phyloP scores from a whole-genome alignment of 2,797 vertebrate species.

The Sphaeramia orbicularis region DNA sequence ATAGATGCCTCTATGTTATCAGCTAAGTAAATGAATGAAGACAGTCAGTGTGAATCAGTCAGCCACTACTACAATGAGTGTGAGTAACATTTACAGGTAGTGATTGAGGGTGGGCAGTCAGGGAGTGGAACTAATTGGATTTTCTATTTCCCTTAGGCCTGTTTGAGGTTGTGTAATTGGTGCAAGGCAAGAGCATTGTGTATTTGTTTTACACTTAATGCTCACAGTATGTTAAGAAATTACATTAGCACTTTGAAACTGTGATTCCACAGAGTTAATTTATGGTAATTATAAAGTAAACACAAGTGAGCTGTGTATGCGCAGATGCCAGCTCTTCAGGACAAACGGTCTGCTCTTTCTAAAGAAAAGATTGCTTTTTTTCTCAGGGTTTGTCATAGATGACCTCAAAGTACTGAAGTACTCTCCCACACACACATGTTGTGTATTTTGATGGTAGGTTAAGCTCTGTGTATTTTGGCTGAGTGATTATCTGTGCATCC shows the following conservation, averaged over 20 bases:
- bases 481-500: slow-evolving; percentile 55
- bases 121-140: slow-evolving; percentile 74
- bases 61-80: slow-evolving; percentile 20
- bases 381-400: slow-evolving; percentile 33
- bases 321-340: slow-evolving; percentile 17
- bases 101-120: slow-evolving; percentile 48
- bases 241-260: slow-evolving; percentile 12
- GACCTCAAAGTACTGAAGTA: slow-evolving; percentile 37
- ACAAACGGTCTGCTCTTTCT: background rate
- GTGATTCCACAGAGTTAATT: slow-evolving; percentile 40
- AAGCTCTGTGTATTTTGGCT: slow-evolving; percentile 64
- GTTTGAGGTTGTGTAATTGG: slow-evolving; percentile 66
- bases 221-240: slow-evolving; percentile 19
- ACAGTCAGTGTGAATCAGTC: slow-evolving; percentile 14
- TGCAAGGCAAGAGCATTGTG: slow-evolving; percentile 39
- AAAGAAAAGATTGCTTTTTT: background rate
- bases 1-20: slow-evolving; percentile 1
- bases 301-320: slow-evolving; percentile 24
- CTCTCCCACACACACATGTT: slow-evolving; percentile 20
- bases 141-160: slow-evolving; percentile 59
- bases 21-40: slow-evolving; percentile 13
- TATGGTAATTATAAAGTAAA: slow-evolving; percentile 53
- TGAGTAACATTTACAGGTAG: slow-evolving; percentile 49
- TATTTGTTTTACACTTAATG: slow-evolving; percentile 29
- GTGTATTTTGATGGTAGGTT: slow-evolving; percentile 36